Evolutionary conservation across 1,140 invertebrate genomes (phyloP).

Genomic region (Neodiprion fabricii): DNA sequence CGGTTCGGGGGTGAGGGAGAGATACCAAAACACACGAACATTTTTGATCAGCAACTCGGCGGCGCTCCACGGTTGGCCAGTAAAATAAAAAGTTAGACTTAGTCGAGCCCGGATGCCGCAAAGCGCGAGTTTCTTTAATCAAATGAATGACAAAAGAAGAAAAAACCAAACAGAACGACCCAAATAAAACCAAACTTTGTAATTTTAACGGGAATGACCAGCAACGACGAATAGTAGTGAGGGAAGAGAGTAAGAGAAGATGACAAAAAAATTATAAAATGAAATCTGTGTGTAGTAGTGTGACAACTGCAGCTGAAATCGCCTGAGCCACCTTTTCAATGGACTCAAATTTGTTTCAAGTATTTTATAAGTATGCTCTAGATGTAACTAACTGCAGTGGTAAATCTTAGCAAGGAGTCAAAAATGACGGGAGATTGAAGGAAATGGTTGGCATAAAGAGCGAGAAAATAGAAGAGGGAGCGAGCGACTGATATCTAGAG

Average conservation of each 20-base stretch:
- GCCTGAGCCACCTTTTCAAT: constrained; percentile 50
- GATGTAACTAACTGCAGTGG: constrained; percentile 43
- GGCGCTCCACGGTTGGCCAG: constrained; percentile 53
- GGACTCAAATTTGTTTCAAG: constrained; percentile 53
- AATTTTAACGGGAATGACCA: constrained; percentile 13
- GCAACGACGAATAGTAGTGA: constrained; percentile 20
- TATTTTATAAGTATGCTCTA: constrained; percentile 59
- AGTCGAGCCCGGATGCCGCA: constrained; percentile 46
- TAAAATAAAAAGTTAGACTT: constrained; percentile 48
- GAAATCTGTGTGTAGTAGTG: constrained; percentile 43
- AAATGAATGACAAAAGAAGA: constrained; percentile 12
- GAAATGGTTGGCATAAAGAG: not conserved
- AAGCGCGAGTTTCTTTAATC: constrained; percentile 18
- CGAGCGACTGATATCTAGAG: not conserved
- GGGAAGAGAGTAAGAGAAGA: constrained; percentile 10
- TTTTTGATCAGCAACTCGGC: constrained; percentile 18
- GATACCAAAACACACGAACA: not conserved
- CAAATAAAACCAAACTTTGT: not conserved
- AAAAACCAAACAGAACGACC: not conserved
- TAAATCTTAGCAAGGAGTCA: constrained; percentile 1
- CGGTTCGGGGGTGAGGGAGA: not conserved
- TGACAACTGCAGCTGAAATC: constrained; percentile 35
- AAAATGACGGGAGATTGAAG: not conserved
- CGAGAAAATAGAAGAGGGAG: not conserved
- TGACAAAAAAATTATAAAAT: not conserved